A percentile compares a stretch with the other conserved stretches of the same genome.
Evolutionary conservation across 2,888 invertebrate species (phyloP).

Genomic region (Drosophila mercatorum): DNA sequence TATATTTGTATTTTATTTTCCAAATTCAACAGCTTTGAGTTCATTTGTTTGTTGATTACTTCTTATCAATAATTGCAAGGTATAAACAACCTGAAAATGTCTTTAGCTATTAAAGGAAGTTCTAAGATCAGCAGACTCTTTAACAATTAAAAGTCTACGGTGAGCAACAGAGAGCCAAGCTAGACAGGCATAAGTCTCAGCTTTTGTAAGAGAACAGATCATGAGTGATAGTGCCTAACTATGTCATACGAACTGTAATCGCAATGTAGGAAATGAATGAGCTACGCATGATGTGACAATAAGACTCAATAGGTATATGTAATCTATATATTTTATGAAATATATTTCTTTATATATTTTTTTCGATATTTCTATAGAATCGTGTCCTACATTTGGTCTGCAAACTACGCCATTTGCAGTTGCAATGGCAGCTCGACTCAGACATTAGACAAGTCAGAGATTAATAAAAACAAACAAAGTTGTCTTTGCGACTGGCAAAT

Average conservation of each 20-base stretch:
- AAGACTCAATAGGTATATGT: not conserved
- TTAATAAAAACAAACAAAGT: constrained; percentile 58
- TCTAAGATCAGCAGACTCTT: not conserved
- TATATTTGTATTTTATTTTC: too few species aligned
- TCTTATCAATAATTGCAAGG: not conserved
- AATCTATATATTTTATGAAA: constrained; percentile 6
- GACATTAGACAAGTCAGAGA: constrained; percentile 39
- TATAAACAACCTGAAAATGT: not conserved
- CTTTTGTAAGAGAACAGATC: too few species aligned
- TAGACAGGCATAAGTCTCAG: too few species aligned
- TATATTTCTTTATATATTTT: not conserved
- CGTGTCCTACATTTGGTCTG: constrained; percentile 40
- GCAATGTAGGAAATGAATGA: constrained; percentile 1
- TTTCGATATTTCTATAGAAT: constrained; percentile 9
- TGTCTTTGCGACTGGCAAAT: constrained; percentile 42
- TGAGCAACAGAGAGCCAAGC: too few species aligned
- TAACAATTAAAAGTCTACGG: not conserved
- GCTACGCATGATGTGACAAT: not conserved
- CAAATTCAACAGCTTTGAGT: too few species aligned
- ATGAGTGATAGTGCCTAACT: not conserved
- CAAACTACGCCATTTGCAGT: constrained; percentile 52
- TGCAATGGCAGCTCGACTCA: constrained; percentile 18
- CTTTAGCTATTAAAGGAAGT: not conserved
- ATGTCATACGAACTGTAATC: not conserved
- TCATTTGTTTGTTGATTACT: too few species aligned